Conservation (phyloP, 2,797 vertebrate genomes). For the Typhlichthys eigenmanni region DNA sequence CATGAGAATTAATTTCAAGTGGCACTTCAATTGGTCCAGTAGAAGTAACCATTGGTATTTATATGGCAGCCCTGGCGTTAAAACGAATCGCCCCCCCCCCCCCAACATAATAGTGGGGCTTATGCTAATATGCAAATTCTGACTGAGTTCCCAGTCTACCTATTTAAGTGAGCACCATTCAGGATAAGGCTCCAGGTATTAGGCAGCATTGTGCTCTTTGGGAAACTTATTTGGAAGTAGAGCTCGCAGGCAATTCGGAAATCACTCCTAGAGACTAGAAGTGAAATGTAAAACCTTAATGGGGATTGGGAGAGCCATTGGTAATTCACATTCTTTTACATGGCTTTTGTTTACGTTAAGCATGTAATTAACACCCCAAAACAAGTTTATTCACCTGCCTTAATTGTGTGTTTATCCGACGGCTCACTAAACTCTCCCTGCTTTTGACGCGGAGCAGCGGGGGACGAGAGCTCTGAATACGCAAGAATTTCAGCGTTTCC, state of each 20-base stretch:
- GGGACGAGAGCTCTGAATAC: conserved; percentile 73
- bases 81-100: conserved; percentile 58
- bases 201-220: conserved; percentile 55
- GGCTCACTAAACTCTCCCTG: conserved; percentile 75
- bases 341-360: conserved; percentile 84
- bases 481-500: conserved; percentile 70
- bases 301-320: conserved; percentile 65
- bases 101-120: conserved; percentile 48
- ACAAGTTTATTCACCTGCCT: conserved; percentile 85
- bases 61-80: conserved; percentile 74
- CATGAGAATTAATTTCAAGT: conserved; percentile 85
- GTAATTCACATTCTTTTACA: conserved; percentile 83
- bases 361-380: conserved; percentile 84
- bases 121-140: conserved; percentile 65
- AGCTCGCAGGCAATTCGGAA: conserved; percentile 73
- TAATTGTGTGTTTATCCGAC: conserved; percentile 85
- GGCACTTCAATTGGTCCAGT: conserved; percentile 88
- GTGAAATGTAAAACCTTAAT: conserved; percentile 80
- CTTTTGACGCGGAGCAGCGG: conserved; percentile 71
- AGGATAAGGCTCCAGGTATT: conserved; percentile 60
- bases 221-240: conserved; percentile 57
- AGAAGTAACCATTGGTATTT: conserved; percentile 84
- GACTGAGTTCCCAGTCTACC: conserved; percentile 52
- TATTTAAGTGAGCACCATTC: conserved; percentile 65
- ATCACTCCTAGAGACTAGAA: conserved; percentile 65